These are phyloP conservation scores for Synanthedon vespiformis DNA, from an alignment of 2,888 invertebrate genomes.

Conservation along the genomic window DNA sequence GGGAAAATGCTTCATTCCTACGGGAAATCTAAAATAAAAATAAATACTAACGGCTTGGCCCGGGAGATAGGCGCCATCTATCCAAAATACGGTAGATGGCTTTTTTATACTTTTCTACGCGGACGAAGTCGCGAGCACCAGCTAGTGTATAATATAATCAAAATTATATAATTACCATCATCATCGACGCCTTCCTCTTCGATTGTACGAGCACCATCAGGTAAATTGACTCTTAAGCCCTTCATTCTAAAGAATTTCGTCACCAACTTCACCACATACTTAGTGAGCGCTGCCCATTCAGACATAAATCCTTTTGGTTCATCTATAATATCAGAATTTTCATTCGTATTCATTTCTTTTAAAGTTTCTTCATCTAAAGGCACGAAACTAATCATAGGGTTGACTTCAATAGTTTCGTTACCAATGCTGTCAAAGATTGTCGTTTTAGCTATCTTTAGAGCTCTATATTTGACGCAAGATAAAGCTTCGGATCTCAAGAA, in stretches of 20 bases:
- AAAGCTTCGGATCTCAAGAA: slow-evolving; percentile 48
- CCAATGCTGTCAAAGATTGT: slow-evolving; percentile 38
- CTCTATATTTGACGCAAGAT: slow-evolving; percentile 57
- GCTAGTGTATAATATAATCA: too few species aligned
- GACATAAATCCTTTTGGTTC: slow-evolving; percentile 48
- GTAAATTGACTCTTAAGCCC: slow-evolving; percentile 49
- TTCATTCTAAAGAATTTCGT: slow-evolving; percentile 54
- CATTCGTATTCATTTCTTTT: slow-evolving; percentile 26
- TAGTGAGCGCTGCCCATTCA: slow-evolving; percentile 57
- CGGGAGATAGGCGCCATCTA: too few species aligned
- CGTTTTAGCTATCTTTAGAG: slow-evolving; percentile 50
- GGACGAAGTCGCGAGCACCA: too few species aligned
- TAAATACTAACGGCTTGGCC: too few species aligned
- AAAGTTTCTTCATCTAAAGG: slow-evolving; percentile 45
- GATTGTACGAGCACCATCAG: slow-evolving; percentile 56
- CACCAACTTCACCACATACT: slow-evolving; percentile 50
- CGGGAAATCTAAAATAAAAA: too few species aligned
- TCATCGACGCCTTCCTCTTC: slow-evolving; percentile 35
- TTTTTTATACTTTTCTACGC: too few species aligned
- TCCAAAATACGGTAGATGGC: too few species aligned
- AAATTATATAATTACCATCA: slow-evolving; percentile 21
- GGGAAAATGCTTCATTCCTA: too few species aligned
- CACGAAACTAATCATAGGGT: slow-evolving; percentile 44
- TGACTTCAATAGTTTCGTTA: slow-evolving; percentile 50
- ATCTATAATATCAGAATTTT: slow-evolving; percentile 15